Evolutionary conservation across 2,797 vertebrate species (phyloP).

Genomic region (Onychomys leucogaster): DNA sequence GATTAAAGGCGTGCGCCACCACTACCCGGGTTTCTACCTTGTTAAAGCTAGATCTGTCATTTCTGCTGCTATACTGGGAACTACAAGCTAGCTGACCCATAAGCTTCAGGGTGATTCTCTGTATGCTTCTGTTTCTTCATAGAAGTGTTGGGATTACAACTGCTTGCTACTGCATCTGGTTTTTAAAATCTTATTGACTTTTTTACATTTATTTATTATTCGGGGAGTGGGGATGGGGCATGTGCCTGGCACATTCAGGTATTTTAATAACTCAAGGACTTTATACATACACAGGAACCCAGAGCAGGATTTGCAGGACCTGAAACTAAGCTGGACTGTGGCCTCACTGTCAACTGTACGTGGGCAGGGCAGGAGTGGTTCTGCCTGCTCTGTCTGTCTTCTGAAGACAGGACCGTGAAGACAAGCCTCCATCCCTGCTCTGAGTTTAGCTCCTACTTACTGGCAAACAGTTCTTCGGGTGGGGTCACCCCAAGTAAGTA

Average conservation of each 20-base stretch:
- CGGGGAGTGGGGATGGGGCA: too few relatives aligned
- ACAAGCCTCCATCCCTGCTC: not conserved
- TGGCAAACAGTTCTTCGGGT: conserved; percentile 92
- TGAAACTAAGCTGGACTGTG: not conserved
- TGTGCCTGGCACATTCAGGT: not conserved
- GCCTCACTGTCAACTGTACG: not conserved
- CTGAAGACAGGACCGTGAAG: conserved; percentile 17
- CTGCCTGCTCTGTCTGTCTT: not conserved
- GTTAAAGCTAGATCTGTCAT: not conserved
- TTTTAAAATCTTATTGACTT: not conserved
- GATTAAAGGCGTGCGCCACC: too few relatives aligned
- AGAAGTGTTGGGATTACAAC: not conserved
- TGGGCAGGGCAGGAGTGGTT: not conserved
- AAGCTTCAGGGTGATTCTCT: not conserved
- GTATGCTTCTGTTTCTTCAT: not conserved
- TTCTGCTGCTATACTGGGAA: not conserved
- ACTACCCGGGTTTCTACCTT: not conserved
- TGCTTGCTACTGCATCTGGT: not conserved
- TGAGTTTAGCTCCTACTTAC: conserved; percentile 83
- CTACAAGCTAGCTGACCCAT: not conserved
- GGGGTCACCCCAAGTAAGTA: conserved; percentile 96
- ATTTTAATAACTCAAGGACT: conserved; percentile 47
- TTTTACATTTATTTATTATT: not conserved
- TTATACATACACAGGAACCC: not conserved
- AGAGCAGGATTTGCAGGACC: conserved; percentile 4